phyloP scores from a whole-genome alignment of 2,797 vertebrate species.

The Semotilus atromaculatus region DNA sequence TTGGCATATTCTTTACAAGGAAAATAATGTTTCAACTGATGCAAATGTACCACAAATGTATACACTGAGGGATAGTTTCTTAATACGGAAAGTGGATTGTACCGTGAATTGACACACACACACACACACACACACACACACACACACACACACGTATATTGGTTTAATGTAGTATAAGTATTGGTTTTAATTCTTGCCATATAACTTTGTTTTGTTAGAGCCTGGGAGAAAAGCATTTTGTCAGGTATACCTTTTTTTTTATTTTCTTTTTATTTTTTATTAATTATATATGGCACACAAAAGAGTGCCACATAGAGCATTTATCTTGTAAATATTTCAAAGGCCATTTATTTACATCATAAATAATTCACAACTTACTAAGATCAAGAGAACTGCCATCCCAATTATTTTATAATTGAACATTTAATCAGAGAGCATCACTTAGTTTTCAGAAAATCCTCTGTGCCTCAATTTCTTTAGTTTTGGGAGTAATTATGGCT shows the following conservation, averaged over 20 bases:
- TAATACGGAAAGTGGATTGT: too few species aligned
- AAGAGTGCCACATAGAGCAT: conserved; percentile 7
- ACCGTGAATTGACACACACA: too few species aligned
- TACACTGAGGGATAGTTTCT: too few species aligned
- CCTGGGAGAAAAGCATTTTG: background rate
- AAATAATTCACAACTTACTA: conserved; percentile 64
- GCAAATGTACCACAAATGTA: too few species aligned
- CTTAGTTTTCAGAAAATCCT: conserved; percentile 39
- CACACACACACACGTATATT: too few species aligned
- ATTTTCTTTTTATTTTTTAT: background rate
- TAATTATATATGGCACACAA: background rate
- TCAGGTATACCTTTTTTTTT: background rate
- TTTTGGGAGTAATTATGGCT: conserved; percentile 27
- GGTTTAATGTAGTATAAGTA: too few species aligned
- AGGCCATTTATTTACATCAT: conserved; percentile 34
- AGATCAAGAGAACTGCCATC: conserved; percentile 47
- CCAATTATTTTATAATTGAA: conserved; percentile 68
- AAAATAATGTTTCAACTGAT: too few species aligned
- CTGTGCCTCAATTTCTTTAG: conserved; percentile 27
- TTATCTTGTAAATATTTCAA: conserved; percentile 46
- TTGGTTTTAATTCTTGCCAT: background rate
- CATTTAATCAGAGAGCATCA: conserved; percentile 65
- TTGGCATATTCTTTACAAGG: too few species aligned
- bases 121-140: too few species aligned
- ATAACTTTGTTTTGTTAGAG: background rate